Evolutionary conservation across 2,113 vertebrate genomes (phyloP).

Genomic region (Dermatemys mawii): DNA sequence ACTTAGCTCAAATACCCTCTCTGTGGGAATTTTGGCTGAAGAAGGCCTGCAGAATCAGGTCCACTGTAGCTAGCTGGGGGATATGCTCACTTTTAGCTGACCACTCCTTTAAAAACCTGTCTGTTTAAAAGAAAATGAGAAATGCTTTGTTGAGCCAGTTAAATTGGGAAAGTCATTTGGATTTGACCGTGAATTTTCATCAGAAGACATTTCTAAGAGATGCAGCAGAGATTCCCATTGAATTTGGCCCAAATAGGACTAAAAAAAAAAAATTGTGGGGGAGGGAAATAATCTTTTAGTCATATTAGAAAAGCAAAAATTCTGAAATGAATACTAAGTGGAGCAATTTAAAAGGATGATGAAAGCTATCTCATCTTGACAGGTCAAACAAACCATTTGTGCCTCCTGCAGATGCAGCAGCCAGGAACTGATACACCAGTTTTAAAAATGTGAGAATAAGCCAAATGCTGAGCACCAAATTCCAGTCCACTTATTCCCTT

Average conservation of each 20-base stretch:
- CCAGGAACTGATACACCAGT: not conserved
- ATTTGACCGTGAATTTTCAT: not conserved
- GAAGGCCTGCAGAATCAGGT: not conserved
- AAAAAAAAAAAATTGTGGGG: not conserved
- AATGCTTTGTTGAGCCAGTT: accelerated
- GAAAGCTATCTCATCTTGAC: not conserved
- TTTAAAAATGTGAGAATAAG: slow-evolving; percentile 7
- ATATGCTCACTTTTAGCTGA: not conserved
- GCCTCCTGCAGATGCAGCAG: not conserved
- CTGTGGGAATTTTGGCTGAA: accelerated
- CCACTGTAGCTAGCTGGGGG: accelerated
- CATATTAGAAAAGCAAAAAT: not conserved
- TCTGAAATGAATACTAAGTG: not conserved
- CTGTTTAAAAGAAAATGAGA: accelerated
- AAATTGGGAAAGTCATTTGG: not conserved
- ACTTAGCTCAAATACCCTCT: not conserved
- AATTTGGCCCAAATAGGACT: not conserved
- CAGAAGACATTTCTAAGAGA: accelerated
- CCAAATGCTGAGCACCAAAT: slow-evolving; percentile 48
- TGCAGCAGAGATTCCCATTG: not conserved
- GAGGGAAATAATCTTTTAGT: not conserved
- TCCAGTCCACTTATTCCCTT: slow-evolving; percentile 62
- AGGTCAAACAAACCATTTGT: not conserved
- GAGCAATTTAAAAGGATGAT: not conserved
- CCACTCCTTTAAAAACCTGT: not conserved